These are phyloP conservation scores for Drosophila kuntzei DNA, from an alignment of 2,888 invertebrate genomes.

Conservation along the genomic window DNA sequence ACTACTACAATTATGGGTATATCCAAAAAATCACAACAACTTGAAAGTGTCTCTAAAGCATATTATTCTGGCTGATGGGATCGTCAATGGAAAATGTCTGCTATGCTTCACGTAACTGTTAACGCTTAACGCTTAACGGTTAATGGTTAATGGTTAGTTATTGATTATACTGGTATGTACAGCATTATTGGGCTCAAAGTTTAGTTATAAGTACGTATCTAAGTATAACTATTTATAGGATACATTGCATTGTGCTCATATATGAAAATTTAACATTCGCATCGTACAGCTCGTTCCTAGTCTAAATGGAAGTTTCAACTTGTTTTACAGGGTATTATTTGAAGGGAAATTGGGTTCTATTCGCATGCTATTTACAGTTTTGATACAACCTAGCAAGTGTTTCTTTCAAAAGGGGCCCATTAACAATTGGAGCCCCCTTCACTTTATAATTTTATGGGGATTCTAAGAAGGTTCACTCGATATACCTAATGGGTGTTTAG, in stretches of 20 bases:
- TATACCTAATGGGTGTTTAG: conserved; percentile 79
- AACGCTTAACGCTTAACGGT: conserved; percentile 33
- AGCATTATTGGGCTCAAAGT: conserved; percentile 40
- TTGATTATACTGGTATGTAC: conserved; percentile 48
- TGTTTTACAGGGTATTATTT: conserved; percentile 22
- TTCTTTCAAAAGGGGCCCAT: conserved; percentile 40
- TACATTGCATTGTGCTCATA: conserved; percentile 84
- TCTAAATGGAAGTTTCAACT: conserved; percentile 15
- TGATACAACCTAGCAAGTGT: conserved; percentile 82
- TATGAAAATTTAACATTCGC: conserved; percentile 68
- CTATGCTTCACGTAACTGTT: conserved; percentile 24
- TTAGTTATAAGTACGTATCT: conserved; percentile 47
- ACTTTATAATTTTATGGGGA: conserved; percentile 20
- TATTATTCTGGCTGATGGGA: conserved; percentile 38
- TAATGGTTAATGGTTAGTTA: conserved; percentile 8
- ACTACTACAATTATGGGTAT: conserved; percentile 23
- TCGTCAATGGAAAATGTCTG: conserved; percentile 1
- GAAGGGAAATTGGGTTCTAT: conserved; percentile 5
- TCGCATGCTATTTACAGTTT: conserved; percentile 68
- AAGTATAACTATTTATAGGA: conserved; percentile 81
- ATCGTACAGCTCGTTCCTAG: conserved; percentile 41
- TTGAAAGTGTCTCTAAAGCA: conserved; percentile 63
- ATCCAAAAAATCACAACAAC: conserved; percentile 65
- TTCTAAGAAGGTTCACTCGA: conserved; percentile 71
- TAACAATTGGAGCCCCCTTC: conserved; percentile 52